Evolutionary conservation across 2,888 invertebrate species (phyloP), one percentile per base, ranked within the genome.

Genomic region (Nyleta sp.): DNA sequence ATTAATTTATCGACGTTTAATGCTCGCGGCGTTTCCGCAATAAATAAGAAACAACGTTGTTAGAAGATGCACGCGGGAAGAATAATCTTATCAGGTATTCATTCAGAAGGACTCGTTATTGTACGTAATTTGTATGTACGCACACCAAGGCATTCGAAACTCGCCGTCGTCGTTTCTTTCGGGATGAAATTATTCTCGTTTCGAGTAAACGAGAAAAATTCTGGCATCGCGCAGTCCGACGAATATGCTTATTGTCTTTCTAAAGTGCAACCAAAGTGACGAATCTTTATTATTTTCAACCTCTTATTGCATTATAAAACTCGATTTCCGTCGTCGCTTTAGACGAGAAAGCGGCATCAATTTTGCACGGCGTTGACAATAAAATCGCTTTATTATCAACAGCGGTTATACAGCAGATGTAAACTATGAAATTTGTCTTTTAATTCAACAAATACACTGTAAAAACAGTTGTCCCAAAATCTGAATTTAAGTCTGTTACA

Each of bases 181-280:
- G 17, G 6, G 15, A 62, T 55, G 17, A 62, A 62, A 53, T 72
- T 62, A 44, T 60, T 72, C 71, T 52, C 53, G 35, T 53, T 55
- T 48, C 28, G 20, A 60, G 31, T 40, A 46, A 46, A 72, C 44
- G 55, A 55, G 24, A 60, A 52, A 60, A 35, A 62, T 55, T 62
- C 17, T 35, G 13, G 17, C 44, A 24, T 40, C 35, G 64, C 59
- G 53, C 46, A 35, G 46, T 40, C 46, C 48, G 38, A 57, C 48
- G 44, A 71, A 76, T 70, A 59, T 67, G 35, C 70, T 71, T 67
- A 68, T 73, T 73, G 72, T 78, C 62, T 68, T 78, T 62, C 73
- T 38, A 50, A 35, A 68, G 68, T 62, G 55, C 57, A 48, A 35
- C 38, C 13, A 52, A 68, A 77, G 64, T 72, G 57, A 46, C 33